These are phyloP conservation scores for Pectinophora gossypiella DNA, from an alignment of 1,140 invertebrate species.

Conservation along the genomic window DNA sequence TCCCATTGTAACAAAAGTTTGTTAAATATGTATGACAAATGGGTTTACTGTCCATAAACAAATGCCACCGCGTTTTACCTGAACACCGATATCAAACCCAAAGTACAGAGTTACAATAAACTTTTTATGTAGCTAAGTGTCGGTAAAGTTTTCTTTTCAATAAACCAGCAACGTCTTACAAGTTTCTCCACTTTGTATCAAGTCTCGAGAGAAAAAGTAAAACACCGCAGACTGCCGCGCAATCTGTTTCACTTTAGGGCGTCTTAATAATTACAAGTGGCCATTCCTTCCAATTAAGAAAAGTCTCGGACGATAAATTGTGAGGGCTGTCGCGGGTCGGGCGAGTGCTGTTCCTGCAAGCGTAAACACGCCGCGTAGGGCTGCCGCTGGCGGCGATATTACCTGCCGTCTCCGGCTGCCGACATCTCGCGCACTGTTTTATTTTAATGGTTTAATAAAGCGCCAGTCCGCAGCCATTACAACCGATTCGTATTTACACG, in stretches of 20 bases:
- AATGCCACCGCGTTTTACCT: too few species aligned
- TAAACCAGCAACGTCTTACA: neutral
- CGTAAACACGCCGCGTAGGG: constrained; percentile 54
- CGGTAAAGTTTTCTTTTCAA: neutral
- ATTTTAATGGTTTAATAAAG: constrained; percentile 54
- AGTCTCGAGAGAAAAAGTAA: constrained; percentile 28
- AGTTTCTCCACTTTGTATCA: neutral
- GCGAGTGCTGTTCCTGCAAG: constrained; percentile 34
- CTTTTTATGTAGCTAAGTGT: neutral
- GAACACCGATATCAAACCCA: neutral
- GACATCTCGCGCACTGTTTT: constrained; percentile 17
- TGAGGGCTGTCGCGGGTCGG: constrained; percentile 54
- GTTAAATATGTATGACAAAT: neutral
- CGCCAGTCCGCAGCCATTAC: constrained; percentile 35
- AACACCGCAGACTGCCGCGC: constrained; percentile 40
- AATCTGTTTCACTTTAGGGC: constrained; percentile 74
- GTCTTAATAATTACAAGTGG: constrained; percentile 75
- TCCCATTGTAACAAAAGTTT: neutral
- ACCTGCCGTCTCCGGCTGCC: neutral
- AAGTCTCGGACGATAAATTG: constrained; percentile 71
- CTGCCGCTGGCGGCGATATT: constrained; percentile 22
- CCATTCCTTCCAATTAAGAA: constrained; percentile 74
- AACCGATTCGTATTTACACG: constrained; percentile 52
- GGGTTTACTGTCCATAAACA: neutral
- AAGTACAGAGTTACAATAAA: neutral